phyloP scores from a whole-genome alignment of 2,888 invertebrate genomes.

The Odontocerum albicorne region DNA sequence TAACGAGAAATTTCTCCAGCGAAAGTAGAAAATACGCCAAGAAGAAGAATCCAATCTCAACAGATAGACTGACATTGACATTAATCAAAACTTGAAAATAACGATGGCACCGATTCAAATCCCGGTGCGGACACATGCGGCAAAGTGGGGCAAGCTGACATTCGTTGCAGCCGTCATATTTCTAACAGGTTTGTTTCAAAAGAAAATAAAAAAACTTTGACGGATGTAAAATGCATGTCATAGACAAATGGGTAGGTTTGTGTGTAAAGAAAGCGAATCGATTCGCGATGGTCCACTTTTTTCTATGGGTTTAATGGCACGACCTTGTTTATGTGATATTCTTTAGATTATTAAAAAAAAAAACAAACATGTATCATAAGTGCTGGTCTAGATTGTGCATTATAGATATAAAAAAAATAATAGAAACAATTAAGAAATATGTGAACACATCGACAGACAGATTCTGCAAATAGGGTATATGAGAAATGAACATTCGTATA shows the following conservation, averaged over 20 bases:
- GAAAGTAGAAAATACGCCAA: background rate
- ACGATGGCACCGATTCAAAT: conserved; percentile 18
- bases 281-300: conserved; percentile 11
- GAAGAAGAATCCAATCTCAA: background rate
- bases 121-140: background rate
- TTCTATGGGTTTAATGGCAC: background rate
- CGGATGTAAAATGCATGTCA: background rate
- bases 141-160: conserved; percentile 8
- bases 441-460: too few relatives aligned
- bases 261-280: background rate
- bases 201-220: background rate
- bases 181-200: conserved; percentile 26
- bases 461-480: too few relatives aligned
- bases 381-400: too few relatives aligned
- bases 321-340: background rate
- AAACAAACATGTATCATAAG: background rate
- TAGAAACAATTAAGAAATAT: too few relatives aligned
- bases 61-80: background rate
- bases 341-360: background rate
- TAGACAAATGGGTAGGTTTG: background rate
- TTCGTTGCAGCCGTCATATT: conserved; percentile 6
- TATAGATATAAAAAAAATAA: too few relatives aligned
- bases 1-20: too few relatives aligned
- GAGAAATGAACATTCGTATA: too few relatives aligned
- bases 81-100: background rate